Conservation (phyloP, 2,888 invertebrate species). For the Limnephilus lunatus region DNA sequence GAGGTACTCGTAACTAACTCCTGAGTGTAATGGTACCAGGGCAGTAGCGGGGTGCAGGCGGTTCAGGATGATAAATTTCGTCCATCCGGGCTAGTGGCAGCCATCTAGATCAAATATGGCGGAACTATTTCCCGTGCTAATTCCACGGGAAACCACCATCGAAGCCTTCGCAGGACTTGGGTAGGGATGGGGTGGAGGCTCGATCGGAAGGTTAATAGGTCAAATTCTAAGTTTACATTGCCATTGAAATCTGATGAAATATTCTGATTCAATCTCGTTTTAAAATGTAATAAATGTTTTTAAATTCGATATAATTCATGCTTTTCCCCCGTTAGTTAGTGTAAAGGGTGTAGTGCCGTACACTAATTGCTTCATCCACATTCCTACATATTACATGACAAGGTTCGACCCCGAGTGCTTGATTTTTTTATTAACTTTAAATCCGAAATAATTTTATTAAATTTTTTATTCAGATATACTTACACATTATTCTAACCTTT, state of each 20-base stretch:
- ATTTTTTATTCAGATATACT: too few relatives aligned
- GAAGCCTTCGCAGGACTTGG: not conserved
- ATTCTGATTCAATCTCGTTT: not conserved
- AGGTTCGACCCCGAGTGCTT: too few relatives aligned
- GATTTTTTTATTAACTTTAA: too few relatives aligned
- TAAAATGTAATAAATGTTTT: too few relatives aligned
- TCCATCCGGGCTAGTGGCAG: conserved; percentile 51
- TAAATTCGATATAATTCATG: too few relatives aligned
- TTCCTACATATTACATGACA: too few relatives aligned
- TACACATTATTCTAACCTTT: too few relatives aligned
- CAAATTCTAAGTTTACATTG: not conserved
- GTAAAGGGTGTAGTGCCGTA: too few relatives aligned
- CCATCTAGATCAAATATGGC: conserved; percentile 54
- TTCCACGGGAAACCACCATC: conserved; percentile 53
- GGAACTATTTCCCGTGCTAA: conserved; percentile 56
- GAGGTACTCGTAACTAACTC: not conserved
- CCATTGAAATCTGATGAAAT: not conserved
- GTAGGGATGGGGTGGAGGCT: not conserved
- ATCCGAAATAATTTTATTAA: too few relatives aligned
- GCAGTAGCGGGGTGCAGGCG: conserved; percentile 2
- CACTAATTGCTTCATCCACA: too few relatives aligned
- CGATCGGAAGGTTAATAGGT: conserved; percentile 50
- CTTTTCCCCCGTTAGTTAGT: too few relatives aligned
- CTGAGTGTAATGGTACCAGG: not conserved
- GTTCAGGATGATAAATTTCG: conserved; percentile 52